Conservation (phyloP, 2,797 vertebrate genomes). For the Microtus obscurus region DNA sequence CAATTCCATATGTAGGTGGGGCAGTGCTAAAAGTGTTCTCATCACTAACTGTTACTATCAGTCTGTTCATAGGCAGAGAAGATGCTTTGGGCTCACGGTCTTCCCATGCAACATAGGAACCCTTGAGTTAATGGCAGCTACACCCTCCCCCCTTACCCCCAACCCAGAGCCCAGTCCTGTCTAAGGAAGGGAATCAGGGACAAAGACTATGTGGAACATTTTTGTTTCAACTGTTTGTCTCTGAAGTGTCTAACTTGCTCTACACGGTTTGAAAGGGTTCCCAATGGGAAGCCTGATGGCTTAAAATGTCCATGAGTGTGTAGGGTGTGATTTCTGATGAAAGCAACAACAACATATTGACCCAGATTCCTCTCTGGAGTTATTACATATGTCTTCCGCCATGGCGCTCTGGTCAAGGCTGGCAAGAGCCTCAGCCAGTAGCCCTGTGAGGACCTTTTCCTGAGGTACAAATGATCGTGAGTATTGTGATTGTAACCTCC, state of each 20-base stretch:
- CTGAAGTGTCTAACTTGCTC: background rate
- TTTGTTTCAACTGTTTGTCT: background rate
- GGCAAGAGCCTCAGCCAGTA: background rate
- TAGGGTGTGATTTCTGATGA: background rate
- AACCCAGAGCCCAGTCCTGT: background rate
- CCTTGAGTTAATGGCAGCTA: background rate
- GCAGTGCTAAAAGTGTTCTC: background rate
- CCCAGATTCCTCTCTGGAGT: background rate
- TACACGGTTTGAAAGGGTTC: background rate
- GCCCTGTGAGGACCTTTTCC: background rate
- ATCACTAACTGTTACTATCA: background rate
- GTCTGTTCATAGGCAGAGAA: background rate
- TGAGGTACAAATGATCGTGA: background rate
- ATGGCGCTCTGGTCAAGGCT: background rate
- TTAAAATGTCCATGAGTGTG: background rate
- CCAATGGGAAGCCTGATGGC: background rate
- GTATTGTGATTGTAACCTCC: too few species aligned
- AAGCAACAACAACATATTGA: background rate
- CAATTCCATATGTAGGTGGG: background rate
- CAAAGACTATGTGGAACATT: background rate
- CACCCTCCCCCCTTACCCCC: background rate
- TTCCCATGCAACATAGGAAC: background rate
- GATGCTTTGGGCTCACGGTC: background rate
- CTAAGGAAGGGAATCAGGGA: background rate
- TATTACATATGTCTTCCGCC: background rate